Percentiles rank a stretch among this genome's conserved stretches.
Evolutionary conservation across 2,113 vertebrate species (phyloP).

Genomic region (Platysteira castanea): DNA sequence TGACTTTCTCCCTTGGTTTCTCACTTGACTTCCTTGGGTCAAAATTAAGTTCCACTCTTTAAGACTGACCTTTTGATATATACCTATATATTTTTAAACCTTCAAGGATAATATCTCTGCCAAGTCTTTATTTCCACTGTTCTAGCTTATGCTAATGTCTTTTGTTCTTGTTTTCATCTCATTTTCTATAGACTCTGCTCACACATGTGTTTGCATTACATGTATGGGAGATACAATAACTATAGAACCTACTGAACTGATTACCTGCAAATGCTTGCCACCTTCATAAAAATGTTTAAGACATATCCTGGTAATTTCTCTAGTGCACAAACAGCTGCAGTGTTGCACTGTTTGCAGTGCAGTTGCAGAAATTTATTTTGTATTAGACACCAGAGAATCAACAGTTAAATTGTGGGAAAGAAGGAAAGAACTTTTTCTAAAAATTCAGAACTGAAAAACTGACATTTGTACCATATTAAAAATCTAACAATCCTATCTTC

Average conservation of each 20-base stretch:
- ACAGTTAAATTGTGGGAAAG: background rate
- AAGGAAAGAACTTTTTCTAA: background rate
- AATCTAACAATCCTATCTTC: background rate
- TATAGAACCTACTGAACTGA: background rate
- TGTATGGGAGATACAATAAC: background rate
- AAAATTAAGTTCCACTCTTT: background rate
- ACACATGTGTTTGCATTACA: rapidly evolving
- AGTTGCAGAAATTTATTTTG: background rate
- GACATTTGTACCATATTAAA: background rate
- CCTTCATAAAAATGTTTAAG: background rate
- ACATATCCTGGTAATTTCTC: background rate
- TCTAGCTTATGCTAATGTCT: background rate
- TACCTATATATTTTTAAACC: background rate
- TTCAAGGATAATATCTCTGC: background rate
- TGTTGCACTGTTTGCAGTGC: too few species aligned
- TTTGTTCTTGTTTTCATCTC: background rate
- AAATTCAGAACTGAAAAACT: background rate
- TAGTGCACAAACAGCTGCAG: background rate
- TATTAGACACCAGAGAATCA: background rate
- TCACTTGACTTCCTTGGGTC: background rate
- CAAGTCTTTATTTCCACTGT: background rate
- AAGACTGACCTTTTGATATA: background rate
- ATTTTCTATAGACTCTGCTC: background rate
- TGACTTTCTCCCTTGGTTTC: background rate
- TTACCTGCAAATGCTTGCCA: background rate